Evolutionary conservation across 2,797 vertebrate genomes (phyloP).

Genomic region (Garrulus glandarius): DNA sequence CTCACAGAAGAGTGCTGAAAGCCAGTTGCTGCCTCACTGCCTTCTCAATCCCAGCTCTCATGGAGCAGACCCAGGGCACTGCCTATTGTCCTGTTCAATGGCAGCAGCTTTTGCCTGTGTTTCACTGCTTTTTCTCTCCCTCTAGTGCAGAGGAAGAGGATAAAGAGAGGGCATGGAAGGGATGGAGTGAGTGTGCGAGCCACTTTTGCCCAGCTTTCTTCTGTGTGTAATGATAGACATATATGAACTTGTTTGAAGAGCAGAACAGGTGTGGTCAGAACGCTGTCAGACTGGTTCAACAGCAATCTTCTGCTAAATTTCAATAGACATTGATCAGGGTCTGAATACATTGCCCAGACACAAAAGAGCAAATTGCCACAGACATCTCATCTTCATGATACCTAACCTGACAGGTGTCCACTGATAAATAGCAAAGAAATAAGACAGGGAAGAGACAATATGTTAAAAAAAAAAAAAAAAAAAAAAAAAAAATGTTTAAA

Average conservation of each 20-base stretch:
- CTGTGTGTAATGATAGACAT: accelerated
- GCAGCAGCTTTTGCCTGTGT: not conserved
- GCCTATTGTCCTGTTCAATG: not conserved
- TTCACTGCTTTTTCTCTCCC: not conserved
- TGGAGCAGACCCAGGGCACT: not conserved
- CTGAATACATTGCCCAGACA: not conserved
- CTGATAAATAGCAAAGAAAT: not conserved
- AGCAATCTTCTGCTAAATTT: not conserved
- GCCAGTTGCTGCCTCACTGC: not conserved
- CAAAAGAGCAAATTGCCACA: not conserved
- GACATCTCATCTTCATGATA: not conserved
- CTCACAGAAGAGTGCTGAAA: not conserved
- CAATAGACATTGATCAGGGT: not conserved
- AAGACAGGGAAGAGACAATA: not conserved
- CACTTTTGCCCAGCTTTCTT: not conserved
- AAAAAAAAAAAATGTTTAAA: slow-evolving; percentile 52
- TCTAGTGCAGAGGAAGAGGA: not conserved
- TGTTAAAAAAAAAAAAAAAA: slow-evolving; percentile 16
- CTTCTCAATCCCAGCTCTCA: not conserved
- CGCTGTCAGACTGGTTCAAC: not conserved
- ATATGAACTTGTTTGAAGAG: not conserved
- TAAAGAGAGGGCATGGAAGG: accelerated
- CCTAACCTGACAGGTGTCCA: not conserved
- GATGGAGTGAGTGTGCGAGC: not conserved
- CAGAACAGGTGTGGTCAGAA: not conserved